Evolutionary conservation across 2,113 vertebrate genomes (phyloP).

Genomic region (Pelobates fuscus): DNA sequence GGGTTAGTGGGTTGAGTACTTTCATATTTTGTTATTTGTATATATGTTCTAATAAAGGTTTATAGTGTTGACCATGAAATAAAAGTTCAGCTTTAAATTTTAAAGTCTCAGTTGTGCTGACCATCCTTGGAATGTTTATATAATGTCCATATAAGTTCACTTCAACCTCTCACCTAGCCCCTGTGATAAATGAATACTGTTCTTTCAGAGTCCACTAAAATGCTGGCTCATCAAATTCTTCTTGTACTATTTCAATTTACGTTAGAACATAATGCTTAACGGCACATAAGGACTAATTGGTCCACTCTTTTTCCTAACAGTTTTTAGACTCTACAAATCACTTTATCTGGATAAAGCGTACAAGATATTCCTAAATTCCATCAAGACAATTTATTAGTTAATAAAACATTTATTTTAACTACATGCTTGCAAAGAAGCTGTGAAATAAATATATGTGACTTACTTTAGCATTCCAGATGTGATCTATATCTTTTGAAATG

Average conservation of each 20-base stretch:
- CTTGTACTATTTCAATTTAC: background rate
- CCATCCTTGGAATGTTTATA: too few relatives aligned
- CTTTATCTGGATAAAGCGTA: background rate
- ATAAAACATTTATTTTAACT: background rate
- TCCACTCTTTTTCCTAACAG: background rate
- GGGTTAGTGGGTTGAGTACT: too few relatives aligned
- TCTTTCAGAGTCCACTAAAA: background rate
- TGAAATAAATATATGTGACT: background rate
- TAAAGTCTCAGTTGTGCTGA: too few relatives aligned
- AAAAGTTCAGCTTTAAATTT: too few relatives aligned
- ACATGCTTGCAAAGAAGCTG: background rate
- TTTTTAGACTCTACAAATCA: background rate
- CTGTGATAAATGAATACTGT: background rate
- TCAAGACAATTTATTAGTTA: background rate
- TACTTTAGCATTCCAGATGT: background rate
- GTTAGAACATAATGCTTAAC: background rate
- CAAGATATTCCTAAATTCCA: background rate
- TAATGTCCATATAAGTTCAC: too few relatives aligned
- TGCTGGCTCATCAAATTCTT: background rate
- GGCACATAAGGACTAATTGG: background rate
- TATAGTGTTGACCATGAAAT: too few relatives aligned
- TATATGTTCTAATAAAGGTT: too few relatives aligned
- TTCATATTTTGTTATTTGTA: too few relatives aligned
- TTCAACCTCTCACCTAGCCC: background rate
- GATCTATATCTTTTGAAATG: too few relatives aligned